phyloP scores from a whole-genome alignment of 2,113 vertebrate genomes.

The Gopherus flavomarginatus region DNA sequence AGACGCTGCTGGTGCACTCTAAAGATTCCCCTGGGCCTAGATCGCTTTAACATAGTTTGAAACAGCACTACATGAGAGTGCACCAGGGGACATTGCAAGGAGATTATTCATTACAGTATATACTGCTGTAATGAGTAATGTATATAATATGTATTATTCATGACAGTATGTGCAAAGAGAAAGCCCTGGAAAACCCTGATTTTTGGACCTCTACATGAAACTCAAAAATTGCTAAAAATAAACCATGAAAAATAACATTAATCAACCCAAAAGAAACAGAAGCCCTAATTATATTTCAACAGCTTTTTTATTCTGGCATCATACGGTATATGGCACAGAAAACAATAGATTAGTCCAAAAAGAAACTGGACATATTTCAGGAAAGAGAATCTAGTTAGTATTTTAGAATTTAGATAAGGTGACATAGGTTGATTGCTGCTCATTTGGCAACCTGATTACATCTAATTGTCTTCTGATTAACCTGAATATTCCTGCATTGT shows the following conservation, averaged over 20 bases:
- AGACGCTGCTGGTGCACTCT: too few relatives aligned
- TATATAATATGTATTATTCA: neutral
- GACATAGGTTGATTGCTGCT: neutral
- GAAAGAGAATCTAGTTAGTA: neutral
- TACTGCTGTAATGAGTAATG: neutral
- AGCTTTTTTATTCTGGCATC: neutral
- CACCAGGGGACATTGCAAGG: neutral
- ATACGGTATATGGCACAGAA: neutral
- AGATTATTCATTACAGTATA: neutral
- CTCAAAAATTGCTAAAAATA: neutral
- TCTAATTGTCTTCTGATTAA: conserved; percentile 21
- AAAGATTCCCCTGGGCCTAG: neutral
- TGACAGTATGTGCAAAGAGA: neutral
- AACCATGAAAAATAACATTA: neutral
- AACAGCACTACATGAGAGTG: too few relatives aligned
- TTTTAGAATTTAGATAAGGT: neutral
- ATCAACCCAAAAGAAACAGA: neutral
- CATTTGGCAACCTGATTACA: conserved; percentile 1
- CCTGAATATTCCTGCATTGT: conserved; percentile 26
- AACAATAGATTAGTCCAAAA: neutral
- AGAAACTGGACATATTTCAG: neutral
- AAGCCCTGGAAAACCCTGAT: neutral
- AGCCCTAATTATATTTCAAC: neutral
- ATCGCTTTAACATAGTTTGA: neutral
- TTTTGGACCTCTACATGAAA: neutral